These are phyloP conservation scores for Tupaia chinensis DNA, from an alignment of 2,113 vertebrate species.

Conservation along the genomic window DNA sequence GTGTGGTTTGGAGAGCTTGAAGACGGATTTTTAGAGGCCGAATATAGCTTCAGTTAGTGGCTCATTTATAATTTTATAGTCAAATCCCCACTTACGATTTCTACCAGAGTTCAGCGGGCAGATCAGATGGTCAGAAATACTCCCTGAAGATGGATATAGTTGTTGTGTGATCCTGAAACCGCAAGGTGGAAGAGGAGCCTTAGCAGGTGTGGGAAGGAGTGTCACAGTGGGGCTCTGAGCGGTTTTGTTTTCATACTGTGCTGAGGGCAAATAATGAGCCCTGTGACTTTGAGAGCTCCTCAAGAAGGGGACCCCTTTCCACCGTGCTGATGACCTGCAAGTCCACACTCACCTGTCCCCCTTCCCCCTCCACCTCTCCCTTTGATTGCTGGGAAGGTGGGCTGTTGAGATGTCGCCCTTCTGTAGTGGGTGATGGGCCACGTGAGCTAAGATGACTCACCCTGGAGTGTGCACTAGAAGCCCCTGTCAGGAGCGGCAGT, in stretches of 20 bases:
- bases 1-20: background rate
- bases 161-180: background rate
- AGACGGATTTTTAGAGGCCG: background rate
- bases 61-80: conserved; percentile 16
- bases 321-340: background rate
- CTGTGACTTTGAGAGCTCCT: background rate
- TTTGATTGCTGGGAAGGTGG: background rate
- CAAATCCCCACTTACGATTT: conserved; percentile 29
- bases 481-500: background rate
- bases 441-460: background rate
- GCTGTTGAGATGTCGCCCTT: background rate
- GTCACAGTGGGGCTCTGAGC: background rate
- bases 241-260: background rate
- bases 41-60: background rate
- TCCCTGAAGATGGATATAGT: background rate
- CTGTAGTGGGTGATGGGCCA: background rate
- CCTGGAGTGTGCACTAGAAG: background rate
- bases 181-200: background rate
- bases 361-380: too few species aligned
- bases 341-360: background rate
- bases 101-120: background rate
- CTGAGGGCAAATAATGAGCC: background rate
- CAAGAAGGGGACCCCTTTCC: background rate
- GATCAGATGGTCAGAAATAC: conserved; percentile 10
- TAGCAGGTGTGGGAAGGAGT: background rate